Percentiles rank a stretch among this genome's conserved stretches.
phyloP scores from a whole-genome alignment of 2,113 vertebrate genomes.

The Telmatochromis bifrenatus region DNA sequence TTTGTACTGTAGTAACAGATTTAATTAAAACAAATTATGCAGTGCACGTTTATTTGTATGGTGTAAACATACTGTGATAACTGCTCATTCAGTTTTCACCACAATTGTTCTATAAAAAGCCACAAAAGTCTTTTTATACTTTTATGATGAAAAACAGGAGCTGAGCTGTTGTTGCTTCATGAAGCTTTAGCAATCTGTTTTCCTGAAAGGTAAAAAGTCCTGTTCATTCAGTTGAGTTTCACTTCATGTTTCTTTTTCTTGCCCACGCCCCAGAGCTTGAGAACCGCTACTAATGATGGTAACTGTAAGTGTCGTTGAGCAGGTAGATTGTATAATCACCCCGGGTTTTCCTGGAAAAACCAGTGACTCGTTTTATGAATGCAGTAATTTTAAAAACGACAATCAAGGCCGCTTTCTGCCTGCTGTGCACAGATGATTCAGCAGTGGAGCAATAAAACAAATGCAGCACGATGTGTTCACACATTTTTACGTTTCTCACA shows the following conservation, averaged over 20 bases:
- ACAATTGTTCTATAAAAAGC: neutral
- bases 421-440: neutral
- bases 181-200: neutral
- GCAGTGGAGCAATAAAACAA: neutral
- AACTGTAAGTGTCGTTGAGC: neutral
- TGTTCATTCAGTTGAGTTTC: neutral
- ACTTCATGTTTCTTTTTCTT: neutral
- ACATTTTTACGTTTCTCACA: neutral
- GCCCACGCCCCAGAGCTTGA: neutral
- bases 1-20: neutral
- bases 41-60: fast-evolving
- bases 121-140: neutral
- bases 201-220: neutral
- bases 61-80: neutral
- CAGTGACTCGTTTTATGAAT: too few species aligned
- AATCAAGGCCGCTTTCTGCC: neutral
- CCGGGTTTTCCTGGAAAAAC: neutral
- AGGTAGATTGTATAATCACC: fast-evolving
- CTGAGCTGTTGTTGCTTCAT: neutral
- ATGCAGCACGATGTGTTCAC: neutral
- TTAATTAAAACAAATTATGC: neutral
- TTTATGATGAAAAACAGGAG: neutral
- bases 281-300: neutral
- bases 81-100: neutral
- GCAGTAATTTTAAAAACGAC: neutral